Evolutionary conservation across 2,113 vertebrate genomes (phyloP).

Genomic region (Fukomys damarensis): DNA sequence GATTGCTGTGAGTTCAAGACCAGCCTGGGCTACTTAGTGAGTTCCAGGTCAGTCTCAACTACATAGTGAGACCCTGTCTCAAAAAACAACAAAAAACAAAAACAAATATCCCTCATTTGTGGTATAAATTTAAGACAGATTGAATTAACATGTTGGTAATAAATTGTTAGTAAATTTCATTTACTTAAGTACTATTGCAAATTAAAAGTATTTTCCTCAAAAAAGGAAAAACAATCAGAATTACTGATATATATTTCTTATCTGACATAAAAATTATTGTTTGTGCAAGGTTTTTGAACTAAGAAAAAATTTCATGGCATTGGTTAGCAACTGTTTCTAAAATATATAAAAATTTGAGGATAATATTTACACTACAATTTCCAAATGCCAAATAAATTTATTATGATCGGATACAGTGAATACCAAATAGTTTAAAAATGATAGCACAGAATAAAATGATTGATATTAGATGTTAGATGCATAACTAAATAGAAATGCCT

Average conservation of each 20-base stretch:
- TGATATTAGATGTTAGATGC: constrained; percentile 9
- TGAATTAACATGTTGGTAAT: not conserved
- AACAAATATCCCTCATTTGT: constrained; percentile 20
- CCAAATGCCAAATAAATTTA: constrained; percentile 55
- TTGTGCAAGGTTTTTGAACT: constrained; percentile 42
- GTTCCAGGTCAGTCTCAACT: no score
- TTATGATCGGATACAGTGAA: constrained; percentile 14
- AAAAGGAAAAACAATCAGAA: not conserved
- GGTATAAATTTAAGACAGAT: not conserved
- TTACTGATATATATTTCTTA: not conserved
- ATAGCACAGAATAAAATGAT: constrained; percentile 37
- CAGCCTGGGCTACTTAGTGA: no score
- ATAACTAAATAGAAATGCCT: constrained; percentile 47
- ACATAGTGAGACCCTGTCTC: no score
- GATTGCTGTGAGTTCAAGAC: no score
- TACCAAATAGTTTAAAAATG: constrained; percentile 40
- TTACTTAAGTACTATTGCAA: not conserved
- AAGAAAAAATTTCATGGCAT: not conserved
- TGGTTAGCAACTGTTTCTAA: constrained; percentile 29
- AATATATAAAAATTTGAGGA: constrained; percentile 30
- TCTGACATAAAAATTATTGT: constrained; percentile 24
- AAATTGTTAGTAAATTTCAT: not conserved
- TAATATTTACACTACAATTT: not conserved
- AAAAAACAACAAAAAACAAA: no score
- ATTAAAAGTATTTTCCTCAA: not conserved